Conservation (phyloP, 30 jellyfish, hydroid and myxozoan species). For the Turritopsis rubra region DNA sequence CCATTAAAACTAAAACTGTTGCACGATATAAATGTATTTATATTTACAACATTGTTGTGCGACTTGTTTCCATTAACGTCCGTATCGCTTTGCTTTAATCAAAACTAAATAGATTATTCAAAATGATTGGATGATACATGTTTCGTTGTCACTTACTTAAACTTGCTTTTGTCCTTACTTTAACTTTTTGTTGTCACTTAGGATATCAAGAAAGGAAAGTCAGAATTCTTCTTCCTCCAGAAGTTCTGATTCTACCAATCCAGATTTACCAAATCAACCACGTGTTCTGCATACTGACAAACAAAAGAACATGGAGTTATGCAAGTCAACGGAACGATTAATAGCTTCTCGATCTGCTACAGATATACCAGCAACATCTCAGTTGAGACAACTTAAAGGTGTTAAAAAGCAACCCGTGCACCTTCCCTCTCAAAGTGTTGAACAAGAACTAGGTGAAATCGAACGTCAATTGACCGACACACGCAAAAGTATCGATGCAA, state of each 20-base stretch:
- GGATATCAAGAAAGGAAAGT: neutral
- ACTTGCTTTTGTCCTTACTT: neutral
- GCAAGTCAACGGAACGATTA: neutral
- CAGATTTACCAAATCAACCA: neutral
- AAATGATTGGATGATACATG: too few relatives aligned
- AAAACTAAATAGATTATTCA: too few relatives aligned
- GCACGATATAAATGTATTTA: too few relatives aligned
- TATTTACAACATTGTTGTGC: too few relatives aligned
- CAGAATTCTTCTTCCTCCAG: conserved; percentile 5
- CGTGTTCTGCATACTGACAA: neutral
- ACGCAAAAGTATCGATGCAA: conserved; percentile 96
- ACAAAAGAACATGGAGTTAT: neutral
- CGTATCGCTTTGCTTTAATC: too few relatives aligned
- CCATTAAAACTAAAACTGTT: too few relatives aligned
- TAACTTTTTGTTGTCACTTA: neutral
- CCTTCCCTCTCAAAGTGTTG: conserved; percentile 51
- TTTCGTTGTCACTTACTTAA: neutral
- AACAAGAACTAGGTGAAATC: conserved; percentile 81
- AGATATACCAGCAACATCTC: neutral
- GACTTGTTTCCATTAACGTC: too few relatives aligned
- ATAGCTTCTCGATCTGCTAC: conserved; percentile 34
- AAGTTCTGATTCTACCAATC: conserved; percentile 2
- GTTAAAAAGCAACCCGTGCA: neutral
- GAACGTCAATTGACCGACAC: conserved; percentile 82
- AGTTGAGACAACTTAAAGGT: neutral